These are phyloP conservation scores for Xenus cinereus DNA, from an alignment of 2,113 vertebrate species.

Conservation along the genomic window DNA sequence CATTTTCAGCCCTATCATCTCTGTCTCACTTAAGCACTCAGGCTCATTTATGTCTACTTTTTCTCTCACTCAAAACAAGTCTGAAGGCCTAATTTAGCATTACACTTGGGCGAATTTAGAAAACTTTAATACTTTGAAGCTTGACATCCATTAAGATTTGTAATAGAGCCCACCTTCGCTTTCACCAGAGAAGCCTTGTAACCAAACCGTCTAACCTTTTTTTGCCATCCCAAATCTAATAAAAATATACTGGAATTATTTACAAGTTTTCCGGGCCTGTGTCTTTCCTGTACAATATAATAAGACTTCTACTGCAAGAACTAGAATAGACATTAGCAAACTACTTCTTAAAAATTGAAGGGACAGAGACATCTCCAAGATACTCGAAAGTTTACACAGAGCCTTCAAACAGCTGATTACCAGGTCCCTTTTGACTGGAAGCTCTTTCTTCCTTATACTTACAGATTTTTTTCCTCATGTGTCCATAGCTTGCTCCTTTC, in stretches of 20 bases:
- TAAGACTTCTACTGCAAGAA: background rate
- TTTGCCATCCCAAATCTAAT: background rate
- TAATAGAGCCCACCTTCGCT: background rate
- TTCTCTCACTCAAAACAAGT: background rate
- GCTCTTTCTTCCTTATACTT: background rate
- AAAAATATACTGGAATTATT: background rate
- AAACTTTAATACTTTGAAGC: background rate
- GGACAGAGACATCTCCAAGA: background rate
- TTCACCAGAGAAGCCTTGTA: background rate
- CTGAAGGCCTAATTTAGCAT: constrained; percentile 7
- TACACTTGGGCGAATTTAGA: background rate
- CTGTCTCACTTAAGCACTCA: background rate
- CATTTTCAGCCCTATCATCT: background rate
- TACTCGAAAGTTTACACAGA: background rate
- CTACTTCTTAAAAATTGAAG: background rate
- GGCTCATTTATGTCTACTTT: constrained; percentile 11
- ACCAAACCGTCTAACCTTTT: background rate
- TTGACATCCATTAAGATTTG: background rate
- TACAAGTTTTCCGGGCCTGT: background rate
- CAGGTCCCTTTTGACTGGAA: background rate
- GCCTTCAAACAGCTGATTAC: background rate
- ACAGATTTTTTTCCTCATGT: background rate
- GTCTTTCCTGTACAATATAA: background rate
- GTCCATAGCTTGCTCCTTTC: background rate
- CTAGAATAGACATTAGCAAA: background rate